These are phyloP conservation scores for Thereva unica DNA, from an alignment of 2,888 invertebrate species.

Conservation along the genomic window DNA sequence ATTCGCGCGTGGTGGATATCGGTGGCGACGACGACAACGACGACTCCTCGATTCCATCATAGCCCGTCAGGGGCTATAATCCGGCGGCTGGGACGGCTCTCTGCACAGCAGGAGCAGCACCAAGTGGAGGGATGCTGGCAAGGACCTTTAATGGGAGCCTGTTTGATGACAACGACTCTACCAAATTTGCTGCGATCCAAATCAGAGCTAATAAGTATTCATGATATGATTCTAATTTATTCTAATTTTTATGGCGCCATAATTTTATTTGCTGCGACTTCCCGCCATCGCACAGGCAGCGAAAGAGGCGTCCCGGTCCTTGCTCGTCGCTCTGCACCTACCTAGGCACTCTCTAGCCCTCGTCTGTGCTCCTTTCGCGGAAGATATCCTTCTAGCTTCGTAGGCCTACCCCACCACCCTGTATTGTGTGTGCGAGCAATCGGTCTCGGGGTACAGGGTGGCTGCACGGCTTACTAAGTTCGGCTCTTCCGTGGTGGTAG, in stretches of 20 bases:
- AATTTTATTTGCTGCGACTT: constrained; percentile 30
- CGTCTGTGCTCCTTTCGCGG: background rate
- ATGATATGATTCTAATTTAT: constrained; percentile 36
- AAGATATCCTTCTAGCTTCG: background rate
- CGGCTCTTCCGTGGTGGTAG: too few species aligned
- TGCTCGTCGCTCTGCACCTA: too few species aligned
- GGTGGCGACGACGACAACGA: too few species aligned
- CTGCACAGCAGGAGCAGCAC: too few species aligned
- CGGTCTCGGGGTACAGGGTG: too few species aligned
- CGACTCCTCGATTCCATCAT: too few species aligned
- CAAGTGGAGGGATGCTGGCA: too few species aligned
- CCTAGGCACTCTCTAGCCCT: background rate
- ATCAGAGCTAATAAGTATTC: constrained; percentile 27
- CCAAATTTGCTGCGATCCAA: constrained; percentile 20
- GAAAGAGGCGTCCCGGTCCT: too few species aligned
- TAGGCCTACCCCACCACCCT: background rate
- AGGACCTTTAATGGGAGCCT: background rate
- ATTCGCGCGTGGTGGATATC: too few species aligned
- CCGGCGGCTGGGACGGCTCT: too few species aligned
- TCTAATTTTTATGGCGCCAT: constrained; percentile 35
- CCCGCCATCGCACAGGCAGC: background rate
- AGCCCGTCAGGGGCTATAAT: too few species aligned
- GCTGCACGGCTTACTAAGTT: too few species aligned
- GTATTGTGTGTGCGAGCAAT: background rate
- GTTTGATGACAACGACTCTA: constrained; percentile 16